Conservation (phyloP, 2,797 vertebrate genomes). For the Prunella strophiata region DNA sequence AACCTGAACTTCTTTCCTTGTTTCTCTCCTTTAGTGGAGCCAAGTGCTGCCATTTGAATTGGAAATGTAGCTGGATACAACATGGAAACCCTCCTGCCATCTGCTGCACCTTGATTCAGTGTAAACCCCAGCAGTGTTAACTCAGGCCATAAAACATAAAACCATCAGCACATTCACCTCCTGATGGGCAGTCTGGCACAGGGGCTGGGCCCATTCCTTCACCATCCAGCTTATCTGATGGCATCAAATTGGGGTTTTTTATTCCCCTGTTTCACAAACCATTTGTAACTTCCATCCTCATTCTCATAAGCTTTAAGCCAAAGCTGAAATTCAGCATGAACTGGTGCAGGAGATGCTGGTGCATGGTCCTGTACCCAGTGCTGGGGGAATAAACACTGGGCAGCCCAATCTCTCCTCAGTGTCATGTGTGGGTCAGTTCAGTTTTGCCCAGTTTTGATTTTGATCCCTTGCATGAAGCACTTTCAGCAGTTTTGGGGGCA, state of each 20-base stretch:
- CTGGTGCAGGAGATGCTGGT: not conserved
- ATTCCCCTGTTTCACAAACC: not conserved
- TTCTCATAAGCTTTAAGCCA: not conserved
- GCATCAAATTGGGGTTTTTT: not conserved
- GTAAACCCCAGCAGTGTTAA: not conserved
- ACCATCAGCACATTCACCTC: not conserved
- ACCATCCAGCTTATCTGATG: not conserved
- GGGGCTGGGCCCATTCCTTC: not conserved
- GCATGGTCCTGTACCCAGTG: not conserved
- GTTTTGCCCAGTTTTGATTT: not conserved
- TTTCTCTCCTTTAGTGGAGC: not conserved
- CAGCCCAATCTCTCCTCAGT: not conserved
- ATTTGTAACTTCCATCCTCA: not conserved
- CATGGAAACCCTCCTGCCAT: not conserved
- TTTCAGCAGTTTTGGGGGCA: not conserved
- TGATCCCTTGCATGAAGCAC: not conserved
- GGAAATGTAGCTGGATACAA: not conserved
- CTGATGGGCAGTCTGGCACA: not conserved
- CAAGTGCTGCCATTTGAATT: constrained; percentile 14
- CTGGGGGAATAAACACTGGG: not conserved
- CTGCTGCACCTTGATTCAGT: not conserved
- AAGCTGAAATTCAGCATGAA: not conserved
- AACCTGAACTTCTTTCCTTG: not conserved
- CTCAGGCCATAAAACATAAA: not conserved
- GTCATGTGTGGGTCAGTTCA: too few relatives aligned